Conservation (phyloP, 64 coral and sea anemone species). For the Hydrozoanthus tunicans region DNA sequence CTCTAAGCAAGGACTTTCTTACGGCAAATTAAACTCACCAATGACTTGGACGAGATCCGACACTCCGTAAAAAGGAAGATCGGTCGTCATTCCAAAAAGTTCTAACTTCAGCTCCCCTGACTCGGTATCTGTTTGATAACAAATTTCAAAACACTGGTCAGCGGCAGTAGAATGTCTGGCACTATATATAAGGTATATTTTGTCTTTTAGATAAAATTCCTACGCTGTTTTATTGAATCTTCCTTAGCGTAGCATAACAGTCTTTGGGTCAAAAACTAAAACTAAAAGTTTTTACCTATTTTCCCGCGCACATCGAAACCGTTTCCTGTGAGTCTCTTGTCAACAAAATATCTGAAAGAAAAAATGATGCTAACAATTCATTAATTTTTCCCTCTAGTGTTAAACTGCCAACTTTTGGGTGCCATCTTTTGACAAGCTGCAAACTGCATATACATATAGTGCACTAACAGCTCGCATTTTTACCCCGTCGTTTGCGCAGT, state of each 20-base stretch:
- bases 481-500: no score
- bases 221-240: neutral
- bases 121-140: constrained; percentile 8
- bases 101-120: constrained; percentile 25
- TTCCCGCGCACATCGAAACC: constrained; percentile 50
- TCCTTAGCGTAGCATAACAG: neutral
- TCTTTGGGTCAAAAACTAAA: neutral
- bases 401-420: no score
- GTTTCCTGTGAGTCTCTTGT: constrained; percentile 46
- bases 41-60: constrained; percentile 41
- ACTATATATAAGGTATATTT: no score
- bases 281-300: constrained; percentile 4
- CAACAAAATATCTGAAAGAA: constrained; percentile 30
- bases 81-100: constrained; percentile 49
- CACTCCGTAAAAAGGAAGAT: constrained; percentile 55
- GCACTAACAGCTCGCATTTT: no score
- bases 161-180: no score
- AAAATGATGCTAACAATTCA: neutral
- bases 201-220: no score
- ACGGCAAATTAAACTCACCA: neutral
- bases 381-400: no score
- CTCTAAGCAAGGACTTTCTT: neutral
- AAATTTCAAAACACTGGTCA: neutral
- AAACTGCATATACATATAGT: no score
- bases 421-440: no score